A percentile compares a stretch with the other conserved stretches of the same genome.
Evolutionary conservation across 2,888 invertebrate genomes (phyloP).

Genomic region (Agrotis ipsilon): DNA sequence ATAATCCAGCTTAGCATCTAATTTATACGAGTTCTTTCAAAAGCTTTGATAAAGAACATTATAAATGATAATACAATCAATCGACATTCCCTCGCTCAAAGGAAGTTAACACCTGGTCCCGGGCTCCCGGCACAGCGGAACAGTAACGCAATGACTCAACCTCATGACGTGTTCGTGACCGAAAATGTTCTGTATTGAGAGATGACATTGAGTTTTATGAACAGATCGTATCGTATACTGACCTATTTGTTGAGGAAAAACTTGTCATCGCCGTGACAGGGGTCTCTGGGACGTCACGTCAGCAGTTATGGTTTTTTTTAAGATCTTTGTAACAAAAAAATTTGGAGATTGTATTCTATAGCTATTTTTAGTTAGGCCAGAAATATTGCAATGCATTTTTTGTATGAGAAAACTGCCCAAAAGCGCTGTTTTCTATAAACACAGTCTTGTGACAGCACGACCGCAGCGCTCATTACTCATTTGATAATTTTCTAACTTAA

Average conservation of each 20-base stretch:
- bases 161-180: slow-evolving; percentile 38
- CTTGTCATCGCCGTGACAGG: slow-evolving; percentile 20
- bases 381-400: too few relatives aligned
- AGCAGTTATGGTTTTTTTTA: background rate
- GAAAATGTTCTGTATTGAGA: slow-evolving; percentile 35
- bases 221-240: slow-evolving; percentile 39
- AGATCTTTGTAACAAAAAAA: background rate
- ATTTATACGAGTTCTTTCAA: background rate
- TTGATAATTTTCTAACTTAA: too few relatives aligned
- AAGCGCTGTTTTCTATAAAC: too few relatives aligned
- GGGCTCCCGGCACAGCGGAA: too few relatives aligned
- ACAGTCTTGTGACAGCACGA: too few relatives aligned
- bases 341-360: background rate
- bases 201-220: slow-evolving; percentile 51
- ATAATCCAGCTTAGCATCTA: background rate
- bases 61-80: background rate
- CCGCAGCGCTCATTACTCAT: too few relatives aligned
- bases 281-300: slow-evolving; percentile 15
- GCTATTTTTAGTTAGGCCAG: too few relatives aligned
- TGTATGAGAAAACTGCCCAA: too few relatives aligned
- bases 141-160: slow-evolving; percentile 29
- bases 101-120: background rate
- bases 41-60: background rate
- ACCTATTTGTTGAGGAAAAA: slow-evolving; percentile 58
- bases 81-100: slow-evolving; percentile 4